A percentile compares a stretch with the other conserved stretches of the same genome.
Evolutionary conservation across 2,797 vertebrate species (phyloP).

Genomic region (Iguana delicatissima): DNA sequence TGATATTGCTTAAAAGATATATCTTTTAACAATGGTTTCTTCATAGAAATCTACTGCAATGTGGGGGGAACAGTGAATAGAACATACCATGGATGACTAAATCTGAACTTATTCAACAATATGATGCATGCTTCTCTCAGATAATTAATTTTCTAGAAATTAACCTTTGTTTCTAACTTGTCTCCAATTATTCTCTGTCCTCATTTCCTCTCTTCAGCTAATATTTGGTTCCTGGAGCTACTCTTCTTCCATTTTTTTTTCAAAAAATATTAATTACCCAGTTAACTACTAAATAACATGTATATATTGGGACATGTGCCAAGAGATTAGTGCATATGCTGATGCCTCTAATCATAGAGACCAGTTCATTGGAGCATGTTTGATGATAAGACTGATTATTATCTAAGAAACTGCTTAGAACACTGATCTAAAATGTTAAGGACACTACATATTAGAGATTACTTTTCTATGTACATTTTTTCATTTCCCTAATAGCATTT

Average conservation of each 20-base stretch:
- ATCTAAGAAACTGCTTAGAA: constrained; percentile 43
- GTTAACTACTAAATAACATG: constrained; percentile 69
- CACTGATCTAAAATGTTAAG: constrained; percentile 31
- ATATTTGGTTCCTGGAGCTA: constrained; percentile 42
- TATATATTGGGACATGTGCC: constrained; percentile 61
- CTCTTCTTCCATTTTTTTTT: constrained; percentile 63
- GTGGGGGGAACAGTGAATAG: neutral
- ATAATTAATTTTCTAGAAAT: constrained; percentile 25
- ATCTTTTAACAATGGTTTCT: constrained; percentile 43
- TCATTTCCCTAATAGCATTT: constrained; percentile 24
- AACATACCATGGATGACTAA: neutral
- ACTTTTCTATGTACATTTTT: constrained; percentile 15
- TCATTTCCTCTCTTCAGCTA: constrained; percentile 31
- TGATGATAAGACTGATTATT: constrained; percentile 52
- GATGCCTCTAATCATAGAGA: constrained; percentile 51
- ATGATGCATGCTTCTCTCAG: constrained; percentile 10
- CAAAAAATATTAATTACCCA: constrained; percentile 67
- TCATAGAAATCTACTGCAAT: constrained; percentile 37
- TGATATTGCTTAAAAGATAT: neutral
- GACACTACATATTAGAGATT: constrained; percentile 35
- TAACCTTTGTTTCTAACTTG: neutral
- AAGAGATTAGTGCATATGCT: constrained; percentile 56
- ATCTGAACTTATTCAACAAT: constrained; percentile 34
- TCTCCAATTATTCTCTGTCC: constrained; percentile 10
- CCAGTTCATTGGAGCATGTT: constrained; percentile 44